Percentiles rank a stretch among this genome's conserved stretches.
Conservation (phyloP, 2,113 vertebrate genomes). For the Datnioides undecimradiatus region DNA sequence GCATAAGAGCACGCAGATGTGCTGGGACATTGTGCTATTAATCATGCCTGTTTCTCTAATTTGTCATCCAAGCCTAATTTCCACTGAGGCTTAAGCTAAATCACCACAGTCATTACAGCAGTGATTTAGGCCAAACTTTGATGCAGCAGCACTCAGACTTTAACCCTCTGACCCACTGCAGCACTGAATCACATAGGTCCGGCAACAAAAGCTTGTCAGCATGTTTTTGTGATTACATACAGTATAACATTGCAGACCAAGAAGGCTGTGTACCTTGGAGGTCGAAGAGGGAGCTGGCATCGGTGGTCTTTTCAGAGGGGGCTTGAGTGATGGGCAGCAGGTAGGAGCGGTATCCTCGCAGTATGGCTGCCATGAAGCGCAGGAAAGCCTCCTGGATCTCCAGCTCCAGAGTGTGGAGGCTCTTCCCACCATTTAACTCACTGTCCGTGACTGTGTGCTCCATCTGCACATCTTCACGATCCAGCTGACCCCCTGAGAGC, state of each 20-base stretch:
- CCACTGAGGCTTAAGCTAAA: constrained; percentile 63
- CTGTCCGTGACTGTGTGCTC: constrained; percentile 91
- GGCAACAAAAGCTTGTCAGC: neutral
- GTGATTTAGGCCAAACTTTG: constrained; percentile 61
- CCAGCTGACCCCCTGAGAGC: constrained; percentile 91
- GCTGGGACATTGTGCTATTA: constrained; percentile 63
- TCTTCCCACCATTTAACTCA: constrained; percentile 92
- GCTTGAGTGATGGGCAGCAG: constrained; percentile 96
- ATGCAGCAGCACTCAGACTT: constrained; percentile 38
- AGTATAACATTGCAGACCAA: neutral
- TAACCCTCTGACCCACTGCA: constrained; percentile 38
- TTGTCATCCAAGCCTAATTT: constrained; percentile 65
- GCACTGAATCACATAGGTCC: constrained; percentile 18
- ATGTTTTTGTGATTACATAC: neutral
- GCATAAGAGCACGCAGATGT: constrained; percentile 74
- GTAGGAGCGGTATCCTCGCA: constrained; percentile 96
- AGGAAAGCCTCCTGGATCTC: constrained; percentile 99
- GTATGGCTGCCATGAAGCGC: constrained; percentile 96
- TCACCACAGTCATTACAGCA: constrained; percentile 55
- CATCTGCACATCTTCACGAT: constrained; percentile 92
- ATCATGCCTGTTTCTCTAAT: constrained; percentile 60
- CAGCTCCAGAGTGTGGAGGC: constrained; percentile 92
- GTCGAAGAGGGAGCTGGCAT: constrained; percentile 96
- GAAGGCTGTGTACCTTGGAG: constrained; percentile 88
- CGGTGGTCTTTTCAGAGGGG: constrained; percentile 97